Evolutionary conservation across 2,888 invertebrate genomes (phyloP).

Genomic region (Fragum fragum): DNA sequence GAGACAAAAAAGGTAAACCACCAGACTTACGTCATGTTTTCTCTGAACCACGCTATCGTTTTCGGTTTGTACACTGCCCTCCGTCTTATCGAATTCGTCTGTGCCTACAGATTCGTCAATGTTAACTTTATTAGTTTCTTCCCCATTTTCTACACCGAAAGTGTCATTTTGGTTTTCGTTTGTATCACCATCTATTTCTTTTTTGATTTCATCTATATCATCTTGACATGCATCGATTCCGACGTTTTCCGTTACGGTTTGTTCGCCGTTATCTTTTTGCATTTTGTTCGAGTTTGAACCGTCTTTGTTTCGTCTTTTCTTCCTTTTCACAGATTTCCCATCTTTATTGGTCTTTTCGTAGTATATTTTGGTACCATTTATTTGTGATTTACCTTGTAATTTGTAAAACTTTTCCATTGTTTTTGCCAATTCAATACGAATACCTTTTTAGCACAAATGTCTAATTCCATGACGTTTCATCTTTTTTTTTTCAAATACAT

Average conservation of each 20-base stretch:
- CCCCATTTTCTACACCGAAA: background rate
- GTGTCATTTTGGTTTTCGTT: background rate
- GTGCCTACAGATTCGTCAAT: slow-evolving; percentile 1
- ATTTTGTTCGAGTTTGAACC: slow-evolving; percentile 28
- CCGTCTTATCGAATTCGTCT: background rate
- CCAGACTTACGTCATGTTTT: background rate
- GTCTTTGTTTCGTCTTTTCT: slow-evolving; percentile 31
- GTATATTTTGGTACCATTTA: slow-evolving; percentile 14
- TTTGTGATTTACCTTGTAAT: background rate
- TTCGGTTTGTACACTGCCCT: slow-evolving; percentile 8
- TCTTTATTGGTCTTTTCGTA: slow-evolving; percentile 21
- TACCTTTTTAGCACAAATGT: no score
- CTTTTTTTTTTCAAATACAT: no score
- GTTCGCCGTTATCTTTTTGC: slow-evolving; percentile 5
- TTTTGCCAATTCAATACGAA: background rate
- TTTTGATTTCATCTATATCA: background rate
- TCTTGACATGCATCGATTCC: background rate
- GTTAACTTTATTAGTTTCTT: background rate
- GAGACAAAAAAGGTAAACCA: no score
- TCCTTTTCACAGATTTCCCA: slow-evolving; percentile 33
- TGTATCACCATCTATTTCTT: background rate
- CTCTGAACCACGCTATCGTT: background rate
- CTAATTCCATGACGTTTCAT: no score
- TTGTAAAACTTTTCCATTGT: slow-evolving; percentile 24
- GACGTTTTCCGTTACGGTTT: background rate